Percentiles rank a stretch among this genome's conserved stretches.
These are phyloP conservation scores for Lysandra bellargus DNA, from an alignment of 2,888 invertebrate species.

Conservation along the genomic window DNA sequence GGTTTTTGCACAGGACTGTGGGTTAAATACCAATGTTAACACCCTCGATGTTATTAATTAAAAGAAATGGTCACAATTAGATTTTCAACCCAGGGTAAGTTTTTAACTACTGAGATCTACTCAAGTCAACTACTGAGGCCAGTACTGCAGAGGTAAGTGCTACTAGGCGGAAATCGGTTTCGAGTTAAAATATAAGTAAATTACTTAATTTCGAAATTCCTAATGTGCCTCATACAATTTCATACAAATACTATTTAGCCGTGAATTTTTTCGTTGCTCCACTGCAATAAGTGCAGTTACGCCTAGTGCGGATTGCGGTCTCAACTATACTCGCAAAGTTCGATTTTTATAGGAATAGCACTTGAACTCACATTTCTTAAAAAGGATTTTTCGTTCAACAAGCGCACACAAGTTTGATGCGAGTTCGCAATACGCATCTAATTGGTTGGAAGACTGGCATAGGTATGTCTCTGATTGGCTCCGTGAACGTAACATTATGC, in stretches of 20 bases:
- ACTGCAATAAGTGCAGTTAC: too few species aligned
- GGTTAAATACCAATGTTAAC: too few species aligned
- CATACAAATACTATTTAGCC: neutral
- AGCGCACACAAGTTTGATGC: neutral
- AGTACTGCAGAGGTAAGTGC: too few species aligned
- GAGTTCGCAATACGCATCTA: conserved; percentile 3
- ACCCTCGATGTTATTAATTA: too few species aligned
- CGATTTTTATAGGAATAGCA: neutral
- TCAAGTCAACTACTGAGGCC: too few species aligned
- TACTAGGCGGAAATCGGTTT: neutral
- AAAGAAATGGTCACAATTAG: too few species aligned
- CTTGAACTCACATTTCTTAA: neutral
- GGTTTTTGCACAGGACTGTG: too few species aligned
- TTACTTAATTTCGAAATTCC: neutral
- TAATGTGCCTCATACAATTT: neutral
- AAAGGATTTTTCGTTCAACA: neutral
- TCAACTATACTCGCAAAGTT: neutral
- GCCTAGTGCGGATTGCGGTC: too few species aligned
- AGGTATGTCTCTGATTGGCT: conserved; percentile 24
- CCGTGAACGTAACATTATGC: conserved; percentile 8
- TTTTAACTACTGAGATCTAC: too few species aligned
- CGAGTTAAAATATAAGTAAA: neutral
- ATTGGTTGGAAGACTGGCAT: conserved; percentile 20
- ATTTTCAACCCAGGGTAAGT: too few species aligned
- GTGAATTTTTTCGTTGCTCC: too few species aligned